These are phyloP conservation scores for Cacoxenus indagator DNA, from an alignment of 2,888 invertebrate genomes.

Conservation along the genomic window DNA sequence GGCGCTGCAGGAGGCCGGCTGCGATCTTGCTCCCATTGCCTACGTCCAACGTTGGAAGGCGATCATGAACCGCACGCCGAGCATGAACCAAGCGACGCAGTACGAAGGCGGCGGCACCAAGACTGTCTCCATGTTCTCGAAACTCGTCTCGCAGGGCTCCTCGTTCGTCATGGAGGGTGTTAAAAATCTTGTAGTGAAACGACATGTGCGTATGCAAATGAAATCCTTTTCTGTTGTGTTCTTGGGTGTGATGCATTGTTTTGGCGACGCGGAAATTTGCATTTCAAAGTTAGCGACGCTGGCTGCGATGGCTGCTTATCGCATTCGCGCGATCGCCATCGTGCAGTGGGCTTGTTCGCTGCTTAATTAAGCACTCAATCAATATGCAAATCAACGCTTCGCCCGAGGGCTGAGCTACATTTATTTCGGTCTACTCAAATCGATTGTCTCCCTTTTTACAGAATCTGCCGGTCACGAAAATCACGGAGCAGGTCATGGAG, in stretches of 20 bases:
- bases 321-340: background rate
- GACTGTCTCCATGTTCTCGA: conserved; percentile 98
- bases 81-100: conserved; percentile 77
- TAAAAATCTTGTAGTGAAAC: conserved; percentile 97
- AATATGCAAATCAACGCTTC: background rate
- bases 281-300: background rate
- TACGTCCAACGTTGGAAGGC: conserved; percentile 92
- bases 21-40: conserved; percentile 87
- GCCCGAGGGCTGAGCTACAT: too few relatives aligned
- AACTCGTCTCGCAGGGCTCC: conserved; percentile 95
- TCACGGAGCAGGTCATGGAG: conserved; percentile 91
- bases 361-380: background rate
- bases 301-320: background rate
- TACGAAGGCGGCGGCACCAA: conserved; percentile 95
- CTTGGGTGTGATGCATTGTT: too few relatives aligned
- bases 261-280: background rate
- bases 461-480: conserved; percentile 94
- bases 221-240: background rate
- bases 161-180: conserved; percentile 99
- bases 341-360: background rate
- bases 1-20: conserved; percentile 84
- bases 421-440: too few relatives aligned
- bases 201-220: conserved; percentile 81
- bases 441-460: conserved; percentile 64
- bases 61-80: conserved; percentile 66